Percentiles rank a stretch among this genome's conserved stretches.
Evolutionary conservation across 2,888 invertebrate species (phyloP).

Genomic region (Nymphalis polychloros): DNA sequence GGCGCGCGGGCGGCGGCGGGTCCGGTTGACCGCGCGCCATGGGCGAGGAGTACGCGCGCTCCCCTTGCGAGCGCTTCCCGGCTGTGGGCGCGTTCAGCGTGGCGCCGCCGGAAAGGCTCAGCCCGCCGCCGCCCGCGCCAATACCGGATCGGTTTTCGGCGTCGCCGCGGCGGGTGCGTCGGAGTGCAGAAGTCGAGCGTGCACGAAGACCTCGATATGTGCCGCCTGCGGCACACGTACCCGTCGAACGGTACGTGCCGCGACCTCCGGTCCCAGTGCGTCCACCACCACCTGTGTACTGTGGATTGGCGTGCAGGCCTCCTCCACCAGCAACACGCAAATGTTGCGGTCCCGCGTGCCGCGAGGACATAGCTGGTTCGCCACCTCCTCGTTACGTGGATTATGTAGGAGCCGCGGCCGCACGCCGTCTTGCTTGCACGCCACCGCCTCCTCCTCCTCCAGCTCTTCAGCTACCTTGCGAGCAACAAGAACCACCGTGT

Average conservation of each 20-base stretch:
- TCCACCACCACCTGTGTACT: constrained; percentile 79
- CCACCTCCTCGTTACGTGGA: constrained; percentile 81
- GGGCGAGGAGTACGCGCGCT: constrained; percentile 80
- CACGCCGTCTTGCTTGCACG: constrained; percentile 80
- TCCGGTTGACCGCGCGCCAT: constrained; percentile 78
- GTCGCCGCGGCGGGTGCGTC: constrained; percentile 83
- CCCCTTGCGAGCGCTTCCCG: constrained; percentile 80
- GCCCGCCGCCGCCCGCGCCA: constrained; percentile 84
- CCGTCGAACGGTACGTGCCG: constrained; percentile 87
- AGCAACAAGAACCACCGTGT: constrained; percentile 78
- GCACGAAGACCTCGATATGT: constrained; percentile 83
- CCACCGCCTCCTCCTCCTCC: constrained; percentile 78
- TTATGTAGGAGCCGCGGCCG: constrained; percentile 84
- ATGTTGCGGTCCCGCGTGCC: constrained; percentile 75
- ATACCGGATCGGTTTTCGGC: constrained; percentile 81
- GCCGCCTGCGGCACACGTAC: constrained; percentile 86
- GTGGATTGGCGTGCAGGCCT: constrained; percentile 76
- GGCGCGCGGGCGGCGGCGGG: constrained; percentile 79
- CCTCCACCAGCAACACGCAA: constrained; percentile 68
- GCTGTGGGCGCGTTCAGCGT: constrained; percentile 82
- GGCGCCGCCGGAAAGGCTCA: constrained; percentile 85
- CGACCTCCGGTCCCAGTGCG: constrained; percentile 78
- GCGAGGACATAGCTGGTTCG: constrained; percentile 70
- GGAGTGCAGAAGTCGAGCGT: constrained; percentile 85
- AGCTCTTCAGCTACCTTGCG: constrained; percentile 73